Conservation (phyloP, 2,113 vertebrate genomes). For the Oryzias woworae region DNA sequence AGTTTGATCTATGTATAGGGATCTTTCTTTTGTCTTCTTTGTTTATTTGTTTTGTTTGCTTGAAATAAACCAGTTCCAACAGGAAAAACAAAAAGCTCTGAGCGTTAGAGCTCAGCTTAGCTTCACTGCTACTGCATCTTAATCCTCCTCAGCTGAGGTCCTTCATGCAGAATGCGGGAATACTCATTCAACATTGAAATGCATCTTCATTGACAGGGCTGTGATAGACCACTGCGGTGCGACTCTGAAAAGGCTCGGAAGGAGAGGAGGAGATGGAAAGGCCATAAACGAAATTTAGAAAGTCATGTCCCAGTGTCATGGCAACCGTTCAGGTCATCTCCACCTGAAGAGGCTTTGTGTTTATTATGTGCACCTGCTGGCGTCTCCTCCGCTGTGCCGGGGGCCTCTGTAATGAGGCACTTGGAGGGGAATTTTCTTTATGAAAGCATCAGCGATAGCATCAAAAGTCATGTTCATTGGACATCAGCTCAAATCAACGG, state of each 20-base stretch:
- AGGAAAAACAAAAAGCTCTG: no score
- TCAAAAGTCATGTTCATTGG: constrained; percentile 18
- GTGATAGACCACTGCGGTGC: neutral
- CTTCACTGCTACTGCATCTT: no score
- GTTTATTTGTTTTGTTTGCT: no score
- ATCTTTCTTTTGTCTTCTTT: no score
- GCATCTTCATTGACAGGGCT: constrained; percentile 17
- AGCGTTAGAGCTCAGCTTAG: no score
- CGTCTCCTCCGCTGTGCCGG: neutral
- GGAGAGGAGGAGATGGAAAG: neutral
- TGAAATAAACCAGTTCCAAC: no score
- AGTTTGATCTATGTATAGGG: no score
- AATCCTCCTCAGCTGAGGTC: neutral
- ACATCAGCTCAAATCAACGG: constrained; percentile 23
- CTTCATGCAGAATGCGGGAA: neutral
- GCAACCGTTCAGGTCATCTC: constrained; percentile 53
- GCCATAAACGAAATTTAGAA: constrained; percentile 12
- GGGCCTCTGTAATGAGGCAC: neutral
- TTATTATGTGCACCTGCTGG: neutral
- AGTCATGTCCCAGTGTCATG: constrained; percentile 48
- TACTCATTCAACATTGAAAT: neutral
- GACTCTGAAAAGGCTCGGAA: neutral
- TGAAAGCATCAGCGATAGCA: constrained; percentile 15
- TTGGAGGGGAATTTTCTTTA: neutral
- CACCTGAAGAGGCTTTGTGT: constrained; percentile 40